phyloP scores from a whole-genome alignment of 2,113 vertebrate species.

The Pagrus major region DNA sequence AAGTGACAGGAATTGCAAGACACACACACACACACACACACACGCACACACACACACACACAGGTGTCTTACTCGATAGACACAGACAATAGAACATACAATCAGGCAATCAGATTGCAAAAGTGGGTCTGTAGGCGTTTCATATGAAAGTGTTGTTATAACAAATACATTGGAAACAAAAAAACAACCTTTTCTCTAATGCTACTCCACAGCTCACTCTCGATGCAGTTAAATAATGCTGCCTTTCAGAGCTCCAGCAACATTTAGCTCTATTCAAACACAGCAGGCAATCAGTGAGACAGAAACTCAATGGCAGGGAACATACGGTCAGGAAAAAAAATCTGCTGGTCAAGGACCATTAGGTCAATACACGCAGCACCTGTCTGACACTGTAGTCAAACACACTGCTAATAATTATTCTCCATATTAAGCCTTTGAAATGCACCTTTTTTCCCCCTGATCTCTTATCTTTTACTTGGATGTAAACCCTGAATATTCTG shows the following conservation, averaged over 20 bases:
- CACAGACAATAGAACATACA: background rate
- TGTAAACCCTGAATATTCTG: background rate
- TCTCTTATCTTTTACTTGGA: background rate
- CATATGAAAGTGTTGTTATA: background rate
- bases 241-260: background rate
- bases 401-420: background rate
- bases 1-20: background rate
- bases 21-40: background rate
- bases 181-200: background rate
- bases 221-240: background rate
- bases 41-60: conserved; percentile 6
- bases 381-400: background rate
- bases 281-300: background rate
- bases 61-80: conserved; percentile 11
- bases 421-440: background rate
- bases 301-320: background rate
- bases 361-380: background rate
- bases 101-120: background rate
- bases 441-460: background rate
- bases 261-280: background rate
- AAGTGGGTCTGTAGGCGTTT: background rate
- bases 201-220: background rate
- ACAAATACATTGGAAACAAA: background rate
- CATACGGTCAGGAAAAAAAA: background rate
- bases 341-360: background rate